Conservation (phyloP, 2,888 invertebrate genomes). For the Meteorus cinctellus region DNA sequence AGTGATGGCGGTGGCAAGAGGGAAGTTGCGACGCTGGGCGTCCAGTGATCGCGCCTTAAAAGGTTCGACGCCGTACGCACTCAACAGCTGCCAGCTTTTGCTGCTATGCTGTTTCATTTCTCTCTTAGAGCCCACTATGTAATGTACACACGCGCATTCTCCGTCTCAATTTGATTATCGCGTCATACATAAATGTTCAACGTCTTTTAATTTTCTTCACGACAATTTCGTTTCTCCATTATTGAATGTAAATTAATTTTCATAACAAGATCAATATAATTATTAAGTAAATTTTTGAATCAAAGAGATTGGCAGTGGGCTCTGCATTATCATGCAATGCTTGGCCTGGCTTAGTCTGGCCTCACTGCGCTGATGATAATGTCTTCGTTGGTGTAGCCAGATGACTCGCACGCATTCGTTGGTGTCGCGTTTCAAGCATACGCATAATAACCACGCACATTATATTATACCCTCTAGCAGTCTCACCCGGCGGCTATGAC, state of each 20-base stretch:
- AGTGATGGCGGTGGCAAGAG: slow-evolving; percentile 51
- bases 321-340: slow-evolving; percentile 20
- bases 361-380: slow-evolving; percentile 32
- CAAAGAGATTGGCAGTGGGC: not conserved
- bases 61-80: slow-evolving; percentile 74
- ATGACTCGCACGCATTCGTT: slow-evolving; percentile 50
- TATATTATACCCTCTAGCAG: slow-evolving; percentile 42
- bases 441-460: slow-evolving; percentile 52
- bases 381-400: slow-evolving; percentile 47
- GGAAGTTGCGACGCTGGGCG: slow-evolving; percentile 71
- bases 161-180: slow-evolving; percentile 7
- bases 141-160: not conserved
- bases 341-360: slow-evolving; percentile 43
- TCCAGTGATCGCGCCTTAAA: slow-evolving; percentile 73
- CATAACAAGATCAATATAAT: not conserved
- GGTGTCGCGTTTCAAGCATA: slow-evolving; percentile 57
- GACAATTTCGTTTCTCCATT: not conserved
- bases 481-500: slow-evolving; percentile 37
- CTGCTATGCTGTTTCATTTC: slow-evolving; percentile 43
- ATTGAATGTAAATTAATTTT: not conserved
- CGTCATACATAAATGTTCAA: not conserved
- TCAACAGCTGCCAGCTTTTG: slow-evolving; percentile 69
- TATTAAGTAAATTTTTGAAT: not conserved
- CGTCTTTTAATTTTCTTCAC: not conserved
- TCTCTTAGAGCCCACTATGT: not conserved